Percentiles rank a stretch among this genome's conserved stretches.
Conservation (phyloP, 2,113 vertebrate genomes). For the Neogale vison region DNA sequence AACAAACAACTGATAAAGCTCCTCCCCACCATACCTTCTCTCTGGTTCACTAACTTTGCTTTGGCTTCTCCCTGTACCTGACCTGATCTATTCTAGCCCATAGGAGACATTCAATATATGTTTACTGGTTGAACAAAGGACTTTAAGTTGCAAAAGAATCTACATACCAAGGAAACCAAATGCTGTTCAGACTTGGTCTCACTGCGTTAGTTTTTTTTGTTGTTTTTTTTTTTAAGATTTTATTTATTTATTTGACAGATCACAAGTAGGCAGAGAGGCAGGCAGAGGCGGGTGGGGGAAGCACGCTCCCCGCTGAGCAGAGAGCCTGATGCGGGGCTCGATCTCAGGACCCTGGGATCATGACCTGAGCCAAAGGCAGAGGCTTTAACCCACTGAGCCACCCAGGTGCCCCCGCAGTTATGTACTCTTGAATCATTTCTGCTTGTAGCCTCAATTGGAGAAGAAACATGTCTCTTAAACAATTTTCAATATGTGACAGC, state of each 20-base stretch:
- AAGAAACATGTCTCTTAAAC: background rate
- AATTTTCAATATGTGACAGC: background rate
- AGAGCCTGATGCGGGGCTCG: accelerated
- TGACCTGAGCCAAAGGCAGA: no score
- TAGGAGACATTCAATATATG: background rate
- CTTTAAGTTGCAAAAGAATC: background rate
- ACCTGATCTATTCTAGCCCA: background rate
- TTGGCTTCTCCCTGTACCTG: background rate
- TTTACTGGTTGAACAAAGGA: background rate
- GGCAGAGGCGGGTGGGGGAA: no score
- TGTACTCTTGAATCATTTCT: background rate
- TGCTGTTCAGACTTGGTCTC: background rate
- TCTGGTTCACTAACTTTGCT: background rate
- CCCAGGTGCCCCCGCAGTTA: background rate
- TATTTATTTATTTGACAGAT: no score
- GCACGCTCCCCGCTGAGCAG: no score
- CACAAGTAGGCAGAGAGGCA: no score
- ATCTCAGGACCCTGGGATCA: no score
- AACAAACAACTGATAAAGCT: background rate
- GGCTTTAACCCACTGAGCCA: no score
- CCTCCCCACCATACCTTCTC: no score
- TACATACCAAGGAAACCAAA: background rate
- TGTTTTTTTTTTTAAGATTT: no score
- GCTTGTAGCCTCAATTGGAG: background rate
- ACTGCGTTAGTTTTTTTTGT: background rate